These are phyloP conservation scores for Polypedilum pembai DNA, from an alignment of 1,140 invertebrate species.

Conservation along the genomic window DNA sequence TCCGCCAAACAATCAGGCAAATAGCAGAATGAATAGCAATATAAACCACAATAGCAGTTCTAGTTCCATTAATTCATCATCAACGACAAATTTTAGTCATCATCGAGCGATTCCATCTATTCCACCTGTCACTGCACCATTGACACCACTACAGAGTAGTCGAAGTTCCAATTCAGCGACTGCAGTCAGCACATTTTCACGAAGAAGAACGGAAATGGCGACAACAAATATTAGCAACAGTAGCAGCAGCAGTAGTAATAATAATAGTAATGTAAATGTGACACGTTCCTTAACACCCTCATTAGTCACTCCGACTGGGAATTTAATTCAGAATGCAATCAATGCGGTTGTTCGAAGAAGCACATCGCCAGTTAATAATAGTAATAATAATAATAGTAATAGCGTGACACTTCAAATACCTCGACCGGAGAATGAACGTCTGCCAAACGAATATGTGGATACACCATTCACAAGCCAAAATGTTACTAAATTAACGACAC, in stretches of 20 bases:
- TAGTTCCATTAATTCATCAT: constrained; percentile 29
- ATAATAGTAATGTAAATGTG: constrained; percentile 34
- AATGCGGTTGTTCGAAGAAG: constrained; percentile 8
- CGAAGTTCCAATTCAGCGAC: background rate
- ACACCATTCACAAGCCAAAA: constrained; percentile 55
- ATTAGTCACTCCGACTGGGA: background rate
- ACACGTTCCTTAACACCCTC: constrained; percentile 42
- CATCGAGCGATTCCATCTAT: background rate
- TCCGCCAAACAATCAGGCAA: constrained; percentile 35
- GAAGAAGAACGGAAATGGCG: constrained; percentile 29
- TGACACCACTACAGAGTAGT: constrained; percentile 31
- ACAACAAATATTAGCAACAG: background rate
- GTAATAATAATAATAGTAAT: constrained; percentile 16
- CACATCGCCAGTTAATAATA: constrained; percentile 18
- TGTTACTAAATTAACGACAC: constrained; percentile 15
- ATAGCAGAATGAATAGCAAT: constrained; percentile 5
- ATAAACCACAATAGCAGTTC: constrained; percentile 1
- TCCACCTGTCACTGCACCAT: constrained; percentile 28
- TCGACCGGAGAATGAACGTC: constrained; percentile 65
- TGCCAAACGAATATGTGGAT: constrained; percentile 78
- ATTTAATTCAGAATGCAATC: constrained; percentile 21
- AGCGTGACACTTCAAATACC: constrained; percentile 61
- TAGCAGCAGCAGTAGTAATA: constrained; percentile 30
- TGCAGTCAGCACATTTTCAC: constrained; percentile 30
- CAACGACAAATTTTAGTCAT: constrained; percentile 28